Evolutionary conservation across 2,113 vertebrate species (phyloP), one percentile per base, ranked within the genome.

Genomic region (Notarius lentiginosus): DNA sequence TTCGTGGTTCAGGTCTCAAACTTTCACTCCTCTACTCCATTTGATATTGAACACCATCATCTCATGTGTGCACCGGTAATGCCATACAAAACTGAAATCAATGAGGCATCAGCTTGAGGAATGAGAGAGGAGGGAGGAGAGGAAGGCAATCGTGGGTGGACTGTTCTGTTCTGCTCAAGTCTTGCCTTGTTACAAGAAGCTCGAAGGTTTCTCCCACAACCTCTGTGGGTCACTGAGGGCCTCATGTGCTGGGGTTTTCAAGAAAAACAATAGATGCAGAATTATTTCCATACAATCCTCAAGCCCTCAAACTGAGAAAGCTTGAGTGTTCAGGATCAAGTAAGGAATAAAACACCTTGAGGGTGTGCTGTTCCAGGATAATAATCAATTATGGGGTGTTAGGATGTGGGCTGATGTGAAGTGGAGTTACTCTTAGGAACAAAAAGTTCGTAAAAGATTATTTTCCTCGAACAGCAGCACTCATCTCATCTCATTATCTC

Each of bases 81-180:
- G 70, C 30, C 72, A 65, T 60, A 87, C 86, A 87, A 83, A 82
- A 87, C 86, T 83, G 72, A 87, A 83, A 87, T 83, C 86, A 83
- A 83, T 87, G 81, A 79, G 72, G 70, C 61, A 68, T 83, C 81
- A 55, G 73, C 58, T 24, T 73, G 85, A 86, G 79, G 58, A 65
- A 83, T 77, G 58, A 66, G 85, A 12, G 24, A 51, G 79, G 24
- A 85, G 41, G 18, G 60, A 68, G 51, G 53, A 20, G 11, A 5
- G 27, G 83, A 75, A 58, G 30, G 30, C 20, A 41, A 47, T 14
- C 2, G 82, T 34, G 60, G 30, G 77, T 49, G 65, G 55, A 68
- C 27, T 72, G 66, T 72, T 72, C 27, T 72, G 66, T 72, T 72
- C 47, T 41, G 8, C 27, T 41, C 18, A 7, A 30, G 58, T 73